These are phyloP conservation scores for Etia nguti DNA, from an alignment of 2,113 vertebrate genomes.

Conservation along the genomic window DNA sequence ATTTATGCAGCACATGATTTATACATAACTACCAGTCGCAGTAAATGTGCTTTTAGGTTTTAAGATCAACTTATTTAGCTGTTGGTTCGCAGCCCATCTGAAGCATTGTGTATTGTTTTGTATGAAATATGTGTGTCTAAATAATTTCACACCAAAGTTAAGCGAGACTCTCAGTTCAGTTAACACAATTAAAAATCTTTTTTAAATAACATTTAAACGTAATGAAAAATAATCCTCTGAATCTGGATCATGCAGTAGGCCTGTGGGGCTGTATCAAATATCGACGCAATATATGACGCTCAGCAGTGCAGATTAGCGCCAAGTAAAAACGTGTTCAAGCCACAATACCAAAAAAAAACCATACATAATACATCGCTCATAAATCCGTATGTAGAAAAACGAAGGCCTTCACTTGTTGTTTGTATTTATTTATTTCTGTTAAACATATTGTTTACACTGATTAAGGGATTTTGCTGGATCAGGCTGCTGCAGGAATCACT, in stretches of 20 bases:
- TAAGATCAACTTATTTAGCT: neutral
- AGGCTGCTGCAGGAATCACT: neutral
- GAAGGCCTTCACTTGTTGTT: neutral
- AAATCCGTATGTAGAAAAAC: neutral
- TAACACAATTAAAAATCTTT: neutral
- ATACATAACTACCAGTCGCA: neutral
- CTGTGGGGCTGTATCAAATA: neutral
- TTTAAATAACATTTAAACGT: fast-evolving
- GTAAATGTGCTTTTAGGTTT: neutral
- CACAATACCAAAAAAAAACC: neutral
- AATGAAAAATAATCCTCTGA: neutral
- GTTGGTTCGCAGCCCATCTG: neutral
- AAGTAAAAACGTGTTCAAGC: neutral
- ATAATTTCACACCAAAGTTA: neutral
- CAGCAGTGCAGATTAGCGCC: neutral
- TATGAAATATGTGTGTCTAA: neutral
- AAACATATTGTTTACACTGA: neutral
- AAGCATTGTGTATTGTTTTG: neutral
- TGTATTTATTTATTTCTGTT: neutral
- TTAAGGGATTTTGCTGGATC: fast-evolving
- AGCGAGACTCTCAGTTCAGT: neutral
- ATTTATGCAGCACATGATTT: neutral
- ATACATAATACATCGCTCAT: neutral
- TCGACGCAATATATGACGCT: neutral
- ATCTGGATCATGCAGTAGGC: neutral